These are phyloP conservation scores for Elaphurus davidianus DNA, from an alignment of 2,113 vertebrate species.

Conservation along the genomic window DNA sequence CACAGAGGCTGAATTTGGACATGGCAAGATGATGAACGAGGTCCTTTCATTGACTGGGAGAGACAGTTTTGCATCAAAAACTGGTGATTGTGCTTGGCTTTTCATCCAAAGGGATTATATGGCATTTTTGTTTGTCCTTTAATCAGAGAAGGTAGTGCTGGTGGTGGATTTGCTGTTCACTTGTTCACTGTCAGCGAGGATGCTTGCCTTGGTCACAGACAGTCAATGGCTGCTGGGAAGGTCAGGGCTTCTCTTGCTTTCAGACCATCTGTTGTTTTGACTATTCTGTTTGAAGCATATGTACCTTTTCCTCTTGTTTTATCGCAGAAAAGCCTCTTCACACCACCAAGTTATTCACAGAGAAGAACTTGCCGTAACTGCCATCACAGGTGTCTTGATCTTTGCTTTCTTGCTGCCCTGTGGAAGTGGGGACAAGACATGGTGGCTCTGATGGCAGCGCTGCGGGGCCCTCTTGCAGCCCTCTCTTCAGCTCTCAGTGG, in stretches of 20 bases:
- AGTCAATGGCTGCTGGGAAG: background rate
- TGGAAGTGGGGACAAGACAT: background rate
- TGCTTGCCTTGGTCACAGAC: background rate
- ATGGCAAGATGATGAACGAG: background rate
- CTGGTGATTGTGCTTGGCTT: background rate
- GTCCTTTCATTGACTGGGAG: background rate
- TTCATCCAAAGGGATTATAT: background rate
- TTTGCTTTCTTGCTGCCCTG: background rate
- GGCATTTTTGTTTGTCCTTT: background rate
- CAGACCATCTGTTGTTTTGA: background rate
- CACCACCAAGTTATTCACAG: background rate
- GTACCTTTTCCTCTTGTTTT: background rate
- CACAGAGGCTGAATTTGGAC: background rate
- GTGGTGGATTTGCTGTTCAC: background rate
- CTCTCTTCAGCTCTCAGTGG: background rate
- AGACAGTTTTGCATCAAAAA: background rate
- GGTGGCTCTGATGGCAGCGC: background rate
- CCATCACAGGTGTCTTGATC: background rate
- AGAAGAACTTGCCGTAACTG: background rate
- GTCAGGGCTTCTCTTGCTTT: background rate
- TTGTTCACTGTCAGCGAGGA: background rate
- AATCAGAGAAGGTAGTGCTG: background rate
- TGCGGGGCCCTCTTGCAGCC: background rate
- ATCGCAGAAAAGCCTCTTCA: background rate
- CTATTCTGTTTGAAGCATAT: background rate